Conservation (phyloP, 2,797 vertebrate species). For the Oreortyx pictus region DNA sequence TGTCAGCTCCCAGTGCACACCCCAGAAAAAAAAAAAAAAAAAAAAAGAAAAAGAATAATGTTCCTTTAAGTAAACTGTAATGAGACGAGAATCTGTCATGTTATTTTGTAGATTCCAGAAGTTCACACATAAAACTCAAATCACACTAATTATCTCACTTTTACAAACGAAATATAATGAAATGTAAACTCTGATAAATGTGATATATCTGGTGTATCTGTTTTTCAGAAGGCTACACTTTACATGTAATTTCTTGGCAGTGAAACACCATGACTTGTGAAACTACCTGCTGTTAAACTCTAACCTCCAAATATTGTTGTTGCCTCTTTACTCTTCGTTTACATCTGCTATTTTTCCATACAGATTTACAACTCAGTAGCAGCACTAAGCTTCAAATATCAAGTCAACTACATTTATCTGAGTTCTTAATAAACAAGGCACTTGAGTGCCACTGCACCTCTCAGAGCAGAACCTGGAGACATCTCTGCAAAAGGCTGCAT, state of each 20-base stretch:
- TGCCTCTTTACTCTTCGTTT: conserved; percentile 53
- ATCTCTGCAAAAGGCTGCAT: background rate
- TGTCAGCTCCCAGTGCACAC: background rate
- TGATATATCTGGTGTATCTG: background rate
- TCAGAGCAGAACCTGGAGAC: conserved; percentile 28
- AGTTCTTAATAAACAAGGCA: conserved; percentile 62
- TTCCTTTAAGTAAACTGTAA: background rate
- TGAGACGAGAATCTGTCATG: background rate
- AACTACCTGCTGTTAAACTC: conserved; percentile 52
- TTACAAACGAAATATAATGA: conserved; percentile 55
- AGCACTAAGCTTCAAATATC: conserved; percentile 26
- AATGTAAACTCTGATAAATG: background rate
- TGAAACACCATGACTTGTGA: conserved; percentile 19
- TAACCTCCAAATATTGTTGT: conserved; percentile 55
- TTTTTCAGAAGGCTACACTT: conserved; percentile 54
- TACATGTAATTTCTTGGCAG: conserved; percentile 23
- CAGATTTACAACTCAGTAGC: conserved; percentile 60
- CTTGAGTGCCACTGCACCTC: conserved; percentile 37
- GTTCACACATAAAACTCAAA: conserved; percentile 40
- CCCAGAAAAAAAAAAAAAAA: background rate
- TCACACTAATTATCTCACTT: conserved; percentile 29
- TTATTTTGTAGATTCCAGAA: background rate
- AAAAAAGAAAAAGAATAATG: background rate
- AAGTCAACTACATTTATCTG: conserved; percentile 50
- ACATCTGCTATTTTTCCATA: conserved; percentile 66